Evolutionary conservation across 2,888 invertebrate species (phyloP).

Genomic region (Perizoma flavofasciatum): DNA sequence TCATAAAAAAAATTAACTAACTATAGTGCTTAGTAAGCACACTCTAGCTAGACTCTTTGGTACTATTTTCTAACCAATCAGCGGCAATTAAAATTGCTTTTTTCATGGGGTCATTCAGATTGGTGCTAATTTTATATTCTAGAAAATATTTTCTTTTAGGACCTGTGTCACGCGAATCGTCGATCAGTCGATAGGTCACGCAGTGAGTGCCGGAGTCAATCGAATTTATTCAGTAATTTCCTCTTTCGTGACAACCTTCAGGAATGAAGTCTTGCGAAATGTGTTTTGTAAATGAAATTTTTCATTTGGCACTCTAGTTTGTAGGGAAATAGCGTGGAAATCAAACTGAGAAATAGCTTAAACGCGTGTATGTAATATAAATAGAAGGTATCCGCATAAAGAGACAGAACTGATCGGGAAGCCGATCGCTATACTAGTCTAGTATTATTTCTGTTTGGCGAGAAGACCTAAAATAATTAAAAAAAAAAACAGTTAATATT

Average conservation of each 20-base stretch:
- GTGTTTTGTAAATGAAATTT: conserved; percentile 27
- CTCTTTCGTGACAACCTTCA: conserved; percentile 33
- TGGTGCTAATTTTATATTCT: conserved; percentile 21
- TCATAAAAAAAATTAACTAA: no score
- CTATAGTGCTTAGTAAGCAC: not conserved
- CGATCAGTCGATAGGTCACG: conserved; percentile 33
- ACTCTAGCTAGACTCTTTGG: no score
- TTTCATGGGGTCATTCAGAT: conserved; percentile 1
- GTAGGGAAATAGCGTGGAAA: conserved; percentile 22
- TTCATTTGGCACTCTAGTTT: conserved; percentile 23
- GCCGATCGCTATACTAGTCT: no score
- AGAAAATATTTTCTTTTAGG: conserved; percentile 25
- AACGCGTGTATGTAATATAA: not conserved
- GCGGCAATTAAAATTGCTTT: conserved; percentile 21
- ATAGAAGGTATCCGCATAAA: no score
- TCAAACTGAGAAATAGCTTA: conserved; percentile 1
- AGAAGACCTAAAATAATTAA: no score
- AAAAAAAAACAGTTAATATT: no score
- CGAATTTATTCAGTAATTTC: conserved; percentile 37
- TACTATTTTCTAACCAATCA: conserved; percentile 8
- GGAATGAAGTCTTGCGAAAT: conserved; percentile 27
- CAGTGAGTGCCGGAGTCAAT: conserved; percentile 29
- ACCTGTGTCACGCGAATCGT: conserved; percentile 32
- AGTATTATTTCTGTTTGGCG: no score
- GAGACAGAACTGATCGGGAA: no score